phyloP scores from a whole-genome alignment of 2,888 invertebrate genomes.

The Apantesis nais region DNA sequence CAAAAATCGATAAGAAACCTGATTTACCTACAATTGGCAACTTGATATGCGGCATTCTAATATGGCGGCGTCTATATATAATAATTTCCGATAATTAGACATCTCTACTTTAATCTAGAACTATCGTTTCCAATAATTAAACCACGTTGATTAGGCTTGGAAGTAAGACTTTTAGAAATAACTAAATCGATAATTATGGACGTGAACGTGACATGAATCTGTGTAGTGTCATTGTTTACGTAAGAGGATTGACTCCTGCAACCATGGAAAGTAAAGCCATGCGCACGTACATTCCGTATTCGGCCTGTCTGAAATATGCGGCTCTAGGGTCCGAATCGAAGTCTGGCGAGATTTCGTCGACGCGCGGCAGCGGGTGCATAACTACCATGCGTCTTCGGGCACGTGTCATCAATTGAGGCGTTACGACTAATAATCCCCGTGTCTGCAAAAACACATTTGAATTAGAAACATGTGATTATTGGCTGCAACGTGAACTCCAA shows the following conservation, averaged over 20 bases:
- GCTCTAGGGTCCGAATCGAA: slow-evolving; percentile 98
- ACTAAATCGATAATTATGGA: neutral
- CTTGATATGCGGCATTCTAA: neutral
- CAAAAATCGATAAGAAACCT: neutral
- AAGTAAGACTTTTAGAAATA: slow-evolving; percentile 1
- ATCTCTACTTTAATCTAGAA: neutral
- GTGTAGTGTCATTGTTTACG: slow-evolving; percentile 39
- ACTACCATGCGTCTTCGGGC: slow-evolving; percentile 98
- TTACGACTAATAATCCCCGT: slow-evolving; percentile 95
- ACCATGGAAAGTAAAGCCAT: slow-evolving; percentile 98
- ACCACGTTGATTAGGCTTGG: slow-evolving; percentile 21
- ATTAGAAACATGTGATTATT: neutral
- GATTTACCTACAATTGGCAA: neutral
- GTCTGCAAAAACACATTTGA: slow-evolving; percentile 82
- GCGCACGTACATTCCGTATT: slow-evolving; percentile 98
- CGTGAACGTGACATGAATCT: neutral
- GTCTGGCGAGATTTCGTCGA: slow-evolving; percentile 97
- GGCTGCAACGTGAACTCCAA: neutral
- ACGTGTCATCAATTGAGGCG: slow-evolving; percentile 97
- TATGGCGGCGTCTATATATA: no score
- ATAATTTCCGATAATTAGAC: no score
- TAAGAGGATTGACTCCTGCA: slow-evolving; percentile 87
- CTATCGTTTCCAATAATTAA: neutral
- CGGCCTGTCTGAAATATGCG: slow-evolving; percentile 99
- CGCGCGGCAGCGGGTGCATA: slow-evolving; percentile 98